A percentile compares a stretch with the other conserved stretches of the same genome.
phyloP scores from a whole-genome alignment of 2,797 vertebrate genomes.

The Molossus molossus region DNA sequence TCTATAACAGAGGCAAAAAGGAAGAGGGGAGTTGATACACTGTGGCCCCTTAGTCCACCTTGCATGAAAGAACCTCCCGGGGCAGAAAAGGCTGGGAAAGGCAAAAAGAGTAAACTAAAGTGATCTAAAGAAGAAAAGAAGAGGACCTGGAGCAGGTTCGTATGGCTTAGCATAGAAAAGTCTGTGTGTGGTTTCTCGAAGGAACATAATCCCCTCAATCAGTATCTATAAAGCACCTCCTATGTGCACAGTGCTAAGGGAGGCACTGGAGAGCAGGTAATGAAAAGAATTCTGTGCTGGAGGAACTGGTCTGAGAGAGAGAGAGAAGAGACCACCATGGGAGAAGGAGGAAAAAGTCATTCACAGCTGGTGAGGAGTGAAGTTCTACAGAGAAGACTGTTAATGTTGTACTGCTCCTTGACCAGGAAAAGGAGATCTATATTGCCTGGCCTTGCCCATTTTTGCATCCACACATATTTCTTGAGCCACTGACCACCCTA shows the following conservation, averaged over 20 bases:
- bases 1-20: neutral
- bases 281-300: neutral
- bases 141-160: neutral
- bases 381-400: neutral
- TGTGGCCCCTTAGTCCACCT: neutral
- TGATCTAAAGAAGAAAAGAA: neutral
- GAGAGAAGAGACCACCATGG: neutral
- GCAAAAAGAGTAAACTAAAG: neutral
- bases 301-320: neutral
- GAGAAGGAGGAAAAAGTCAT: neutral
- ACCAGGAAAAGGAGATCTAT: neutral
- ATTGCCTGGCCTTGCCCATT: neutral
- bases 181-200: neutral
- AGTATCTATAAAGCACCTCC: neutral
- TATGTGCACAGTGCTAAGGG: neutral
- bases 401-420: neutral
- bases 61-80: neutral
- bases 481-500: neutral
- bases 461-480: conserved; percentile 39
- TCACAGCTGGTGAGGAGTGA: neutral
- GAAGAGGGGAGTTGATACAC: neutral
- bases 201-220: neutral
- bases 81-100: neutral
- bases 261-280: neutral
- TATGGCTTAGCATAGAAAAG: neutral